Base-by-base conservation (phyloP, 92 coral and sea anemone genomes). In the Epizoanthus illoricatus region DNA sequence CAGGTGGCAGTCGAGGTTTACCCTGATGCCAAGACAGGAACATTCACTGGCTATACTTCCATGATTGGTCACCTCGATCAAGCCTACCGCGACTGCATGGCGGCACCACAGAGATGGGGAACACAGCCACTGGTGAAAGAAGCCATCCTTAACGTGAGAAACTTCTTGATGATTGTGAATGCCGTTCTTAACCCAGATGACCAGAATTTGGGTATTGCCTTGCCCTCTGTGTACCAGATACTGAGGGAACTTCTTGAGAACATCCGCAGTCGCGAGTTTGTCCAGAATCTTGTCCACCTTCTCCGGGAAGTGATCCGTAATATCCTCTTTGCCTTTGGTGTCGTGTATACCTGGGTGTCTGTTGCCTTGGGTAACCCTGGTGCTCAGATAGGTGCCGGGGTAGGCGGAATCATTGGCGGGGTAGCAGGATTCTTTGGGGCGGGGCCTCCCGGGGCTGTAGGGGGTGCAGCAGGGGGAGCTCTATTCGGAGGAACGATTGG, bases 291-390 rank as follows among this genome's bases (percentile, higher is more conserved):
- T 56, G 87, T 82, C 65, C 59, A 47, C 47, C 86, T 90, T 3
- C 85, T 92, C 19, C 74, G 87, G 40, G 81, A 73, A 43, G 87
- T 90, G 24, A 83, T 90, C 5, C 89, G 84, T 72, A 60, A 58
- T 24, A 90, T 92, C 21, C 92, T 92, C 42, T 90, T 88, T n/a
- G 76, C 90, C 52, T 92, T 92, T 86, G 97, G 97, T 8, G 91
- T 92, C 11, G 58, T 92, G 47, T 92, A 92, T 88, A 71, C 85
- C 19, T 92, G 97, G 97, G 86, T 90, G 33, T 74, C 86, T 33
- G 80, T 90, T 2, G 84, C 92, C 36, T 68, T 88, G 13, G 42
- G 79, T 71, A n/a, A n/a, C n/a, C 94, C 97, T 6, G 94, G 92
- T 6, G 90, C 89, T 28, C 57, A 47, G 76, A 72, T 72, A 18